Conservation (phyloP, 1,140 invertebrate genomes). For the Drosophila pseudoobscura region DNA sequence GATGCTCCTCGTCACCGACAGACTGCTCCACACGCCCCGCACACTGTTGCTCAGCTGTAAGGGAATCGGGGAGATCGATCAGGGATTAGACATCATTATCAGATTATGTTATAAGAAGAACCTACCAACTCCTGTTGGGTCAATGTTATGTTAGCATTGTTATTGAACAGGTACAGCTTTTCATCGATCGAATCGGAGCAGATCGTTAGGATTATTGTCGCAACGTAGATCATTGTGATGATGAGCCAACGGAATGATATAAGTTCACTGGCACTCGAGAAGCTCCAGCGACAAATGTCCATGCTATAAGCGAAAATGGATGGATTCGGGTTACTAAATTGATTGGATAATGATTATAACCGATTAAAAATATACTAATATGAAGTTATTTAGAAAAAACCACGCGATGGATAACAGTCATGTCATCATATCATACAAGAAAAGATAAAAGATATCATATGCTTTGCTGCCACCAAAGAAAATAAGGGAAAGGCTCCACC, state of each 20-base stretch:
- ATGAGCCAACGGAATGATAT: constrained; percentile 83
- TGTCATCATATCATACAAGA: too few relatives aligned
- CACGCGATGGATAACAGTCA: too few relatives aligned
- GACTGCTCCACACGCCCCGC: constrained; percentile 78
- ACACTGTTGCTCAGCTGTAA: constrained; percentile 70
- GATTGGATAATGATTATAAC: neutral
- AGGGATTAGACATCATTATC: too few relatives aligned
- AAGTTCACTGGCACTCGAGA: constrained; percentile 78
- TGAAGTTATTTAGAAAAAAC: too few relatives aligned
- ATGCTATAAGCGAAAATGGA: constrained; percentile 54
- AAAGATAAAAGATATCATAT: too few relatives aligned
- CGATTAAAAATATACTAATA: neutral
- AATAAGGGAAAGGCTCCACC: too few relatives aligned
- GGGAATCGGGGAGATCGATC: neutral
- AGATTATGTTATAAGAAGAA: neutral
- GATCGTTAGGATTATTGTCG: constrained; percentile 83
- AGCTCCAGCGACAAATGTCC: constrained; percentile 81
- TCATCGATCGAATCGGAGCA: constrained; percentile 82
- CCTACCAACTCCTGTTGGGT: constrained; percentile 78
- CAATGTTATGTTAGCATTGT: constrained; percentile 76
- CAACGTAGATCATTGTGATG: constrained; percentile 83
- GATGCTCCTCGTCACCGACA: constrained; percentile 80
- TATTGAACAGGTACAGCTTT: constrained; percentile 74
- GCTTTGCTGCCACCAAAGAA: too few relatives aligned
- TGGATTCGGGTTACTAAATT: neutral